Base-by-base conservation (phyloP, 2,888 invertebrate genomes). In the Chorisops tibialis region DNA sequence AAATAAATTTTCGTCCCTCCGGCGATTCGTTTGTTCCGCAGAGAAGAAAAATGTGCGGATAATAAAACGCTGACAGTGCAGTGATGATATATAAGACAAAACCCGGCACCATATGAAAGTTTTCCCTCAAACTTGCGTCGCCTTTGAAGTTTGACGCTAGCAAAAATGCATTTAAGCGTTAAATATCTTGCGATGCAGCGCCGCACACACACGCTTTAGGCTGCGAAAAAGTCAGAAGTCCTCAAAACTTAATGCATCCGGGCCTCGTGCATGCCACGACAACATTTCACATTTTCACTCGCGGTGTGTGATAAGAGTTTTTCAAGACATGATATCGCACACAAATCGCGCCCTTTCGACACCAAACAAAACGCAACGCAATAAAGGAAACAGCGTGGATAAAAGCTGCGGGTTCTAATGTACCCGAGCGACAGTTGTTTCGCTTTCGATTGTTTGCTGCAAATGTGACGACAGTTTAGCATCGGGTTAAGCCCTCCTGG, bases 51-150 rank as follows among this genome's bases (percentile, higher is more conserved):
- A 18, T 41, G 9, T 22, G 24, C 54, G 14, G 16, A 54, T 54
- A 41, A 54, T 54, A 54, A 41, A 43, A 12, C 12, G 41, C 41
- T 43, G 54, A 54, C 45, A 45, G 56, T 56, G 43, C n/a, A n/a
- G n/a, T 30, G 30, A 30, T 30, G 30, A 30, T 7, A 30, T n/a
- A n/a, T 30, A 30, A 30, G 9, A 9, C 30, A 30, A 30, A n/a
- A n/a, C n/a, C n/a, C n/a, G 24, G 41, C 39, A 16, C 2, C 21
- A 37, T 22, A 24, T 56, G 56, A 24, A 56, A 56, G 56, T 56
- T 56, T 56, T 30, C 43, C 24, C 22, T 54, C 41, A 43, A 54
- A 54, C 18, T 54, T 54, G 54, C 54, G 54, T 54, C 24, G 54
- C 43, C 54, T 54, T 54, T 54, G 54, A 54, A 41, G 54, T 54